Evolutionary conservation across 2,888 invertebrate genomes (phyloP).

Genomic region (Drosophila ustulata): DNA sequence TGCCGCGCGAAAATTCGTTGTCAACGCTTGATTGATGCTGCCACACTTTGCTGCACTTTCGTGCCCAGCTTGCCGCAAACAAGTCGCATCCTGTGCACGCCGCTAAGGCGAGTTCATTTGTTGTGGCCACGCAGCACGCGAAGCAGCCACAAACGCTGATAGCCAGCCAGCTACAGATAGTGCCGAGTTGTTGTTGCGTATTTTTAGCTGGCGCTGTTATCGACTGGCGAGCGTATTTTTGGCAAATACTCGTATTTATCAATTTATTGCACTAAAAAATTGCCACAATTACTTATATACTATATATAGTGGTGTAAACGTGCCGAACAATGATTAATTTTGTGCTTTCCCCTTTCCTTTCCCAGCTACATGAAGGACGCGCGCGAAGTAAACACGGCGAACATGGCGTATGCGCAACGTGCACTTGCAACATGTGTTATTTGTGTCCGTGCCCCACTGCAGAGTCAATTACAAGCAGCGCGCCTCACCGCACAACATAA

Average conservation of each 20-base stretch:
- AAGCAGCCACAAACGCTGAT: slow-evolving; percentile 23
- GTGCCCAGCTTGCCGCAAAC: slow-evolving; percentile 51
- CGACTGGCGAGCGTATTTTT: slow-evolving; percentile 57
- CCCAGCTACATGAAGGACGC: slow-evolving; percentile 25
- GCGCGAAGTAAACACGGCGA: slow-evolving; percentile 16
- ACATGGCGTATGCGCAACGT: slow-evolving; percentile 72
- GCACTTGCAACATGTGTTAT: slow-evolving; percentile 36
- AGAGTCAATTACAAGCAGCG: slow-evolving; percentile 46
- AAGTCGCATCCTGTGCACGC: slow-evolving; percentile 33
- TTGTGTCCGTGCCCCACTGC: slow-evolving; percentile 27
- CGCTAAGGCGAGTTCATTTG: neutral
- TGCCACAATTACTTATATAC: slow-evolving; percentile 58
- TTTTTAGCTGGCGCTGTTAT: slow-evolving; percentile 49
- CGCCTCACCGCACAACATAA: slow-evolving; percentile 58
- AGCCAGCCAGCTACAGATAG: slow-evolving; percentile 40
- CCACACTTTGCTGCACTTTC: neutral
- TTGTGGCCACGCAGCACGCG: slow-evolving; percentile 26
- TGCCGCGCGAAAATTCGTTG: slow-evolving; percentile 53
- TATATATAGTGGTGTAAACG: slow-evolving; percentile 43
- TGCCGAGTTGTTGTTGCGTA: slow-evolving; percentile 38
- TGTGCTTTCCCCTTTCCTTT: slow-evolving; percentile 39
- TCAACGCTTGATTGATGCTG: slow-evolving; percentile 69
- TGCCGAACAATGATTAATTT: slow-evolving; percentile 73
- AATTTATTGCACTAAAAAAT: slow-evolving; percentile 74
- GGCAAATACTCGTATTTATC: slow-evolving; percentile 70